A percentile compares a stretch with the other conserved stretches of the same genome.
Evolutionary conservation across 2,888 invertebrate species (phyloP).

Genomic region (Sarcophaga carnaria): DNA sequence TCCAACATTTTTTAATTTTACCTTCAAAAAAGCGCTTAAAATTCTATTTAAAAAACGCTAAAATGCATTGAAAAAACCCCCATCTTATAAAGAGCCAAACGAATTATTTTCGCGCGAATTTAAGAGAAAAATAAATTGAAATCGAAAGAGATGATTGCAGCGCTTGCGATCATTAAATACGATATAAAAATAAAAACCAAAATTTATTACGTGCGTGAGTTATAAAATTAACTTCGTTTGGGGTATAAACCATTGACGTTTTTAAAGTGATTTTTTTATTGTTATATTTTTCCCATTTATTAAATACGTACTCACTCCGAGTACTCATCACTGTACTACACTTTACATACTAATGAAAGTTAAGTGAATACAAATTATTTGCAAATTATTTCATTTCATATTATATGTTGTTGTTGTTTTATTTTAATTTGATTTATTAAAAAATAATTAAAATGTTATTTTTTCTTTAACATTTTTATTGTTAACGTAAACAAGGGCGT

Average conservation of each 20-base stretch:
- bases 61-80: too few species aligned
- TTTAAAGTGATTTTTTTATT: not conserved
- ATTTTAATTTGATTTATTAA: not conserved
- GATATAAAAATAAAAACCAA: constrained; percentile 27
- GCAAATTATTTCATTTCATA: too few species aligned
- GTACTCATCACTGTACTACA: not conserved
- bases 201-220: constrained; percentile 56
- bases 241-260: constrained; percentile 42
- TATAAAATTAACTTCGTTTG: constrained; percentile 27
- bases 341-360: not conserved
- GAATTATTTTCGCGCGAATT: not conserved
- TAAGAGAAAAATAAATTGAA: constrained; percentile 32
- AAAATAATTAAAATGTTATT: not conserved
- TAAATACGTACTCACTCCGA: not conserved
- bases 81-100: not conserved
- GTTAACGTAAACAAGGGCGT: constrained; percentile 9
- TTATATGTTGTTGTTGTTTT: too few species aligned
- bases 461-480: not conserved
- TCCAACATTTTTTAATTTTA: too few species aligned
- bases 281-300: too few species aligned
- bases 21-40: too few species aligned
- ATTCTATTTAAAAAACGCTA: too few species aligned
- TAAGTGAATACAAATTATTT: too few species aligned
- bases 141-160: too few species aligned
- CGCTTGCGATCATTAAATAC: not conserved